These are phyloP conservation scores for Pristionchus arcanus DNA, from an alignment of 2,888 invertebrate species.

Conservation along the genomic window DNA sequence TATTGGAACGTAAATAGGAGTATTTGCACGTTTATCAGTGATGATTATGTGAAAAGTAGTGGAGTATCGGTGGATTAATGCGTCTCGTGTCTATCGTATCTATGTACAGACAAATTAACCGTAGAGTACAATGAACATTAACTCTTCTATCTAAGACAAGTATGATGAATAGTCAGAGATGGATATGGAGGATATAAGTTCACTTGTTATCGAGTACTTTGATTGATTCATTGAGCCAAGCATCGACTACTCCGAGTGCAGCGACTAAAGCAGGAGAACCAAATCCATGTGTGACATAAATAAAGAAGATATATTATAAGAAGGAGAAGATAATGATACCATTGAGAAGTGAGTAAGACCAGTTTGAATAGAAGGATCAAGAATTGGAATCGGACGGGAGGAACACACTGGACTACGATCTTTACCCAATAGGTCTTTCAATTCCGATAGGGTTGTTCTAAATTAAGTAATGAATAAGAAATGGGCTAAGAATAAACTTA, in stretches of 20 bases:
- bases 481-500: neutral
- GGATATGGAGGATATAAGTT: neutral
- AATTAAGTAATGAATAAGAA: slow-evolving; percentile 42
- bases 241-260: slow-evolving; percentile 61
- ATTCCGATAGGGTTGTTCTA: slow-evolving; percentile 62
- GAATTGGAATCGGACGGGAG: slow-evolving; percentile 59
- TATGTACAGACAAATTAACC: slow-evolving; percentile 52
- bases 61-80: slow-evolving; percentile 33
- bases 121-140: neutral
- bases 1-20: neutral
- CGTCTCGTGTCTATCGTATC: neutral
- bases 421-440: slow-evolving; percentile 63
- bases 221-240: slow-evolving; percentile 66
- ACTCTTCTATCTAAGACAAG: neutral
- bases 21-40: slow-evolving; percentile 46
- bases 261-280: slow-evolving; percentile 67
- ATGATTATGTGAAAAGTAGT: slow-evolving; percentile 4
- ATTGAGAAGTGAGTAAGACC: slow-evolving; percentile 69
- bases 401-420: slow-evolving; percentile 68
- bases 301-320: neutral
- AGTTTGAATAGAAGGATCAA: slow-evolving; percentile 66
- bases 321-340: slow-evolving; percentile 52
- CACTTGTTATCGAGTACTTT: slow-evolving; percentile 63
- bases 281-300: slow-evolving; percentile 70
- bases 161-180: neutral